Percentiles rank a stretch among this genome's conserved stretches.
Evolutionary conservation across 2,797 vertebrate genomes (phyloP).

Genomic region (Pipistrellus pygmaeus): DNA sequence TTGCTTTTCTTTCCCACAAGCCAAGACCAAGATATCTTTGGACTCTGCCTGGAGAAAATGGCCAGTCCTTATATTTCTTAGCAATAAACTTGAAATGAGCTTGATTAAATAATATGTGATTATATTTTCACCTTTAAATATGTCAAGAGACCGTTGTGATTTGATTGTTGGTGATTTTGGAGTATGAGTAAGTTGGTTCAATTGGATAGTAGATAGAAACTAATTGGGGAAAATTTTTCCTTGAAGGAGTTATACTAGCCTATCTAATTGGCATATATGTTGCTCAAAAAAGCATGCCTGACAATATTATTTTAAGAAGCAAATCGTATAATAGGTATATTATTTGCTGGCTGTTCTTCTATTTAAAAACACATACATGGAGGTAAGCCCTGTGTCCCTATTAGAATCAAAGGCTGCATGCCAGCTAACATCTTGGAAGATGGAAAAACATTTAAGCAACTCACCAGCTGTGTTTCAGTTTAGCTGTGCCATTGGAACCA

Average conservation of each 20-base stretch:
- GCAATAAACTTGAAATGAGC: constrained; percentile 68
- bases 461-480: constrained; percentile 36
- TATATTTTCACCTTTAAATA: constrained; percentile 71
- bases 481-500: neutral
- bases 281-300: constrained; percentile 37
- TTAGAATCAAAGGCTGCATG: neutral
- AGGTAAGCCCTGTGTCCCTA: neutral
- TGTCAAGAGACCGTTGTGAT: constrained; percentile 54
- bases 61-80: constrained; percentile 37
- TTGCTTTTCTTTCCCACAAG: neutral
- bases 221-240: constrained; percentile 51
- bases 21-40: neutral
- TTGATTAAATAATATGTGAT: constrained; percentile 68
- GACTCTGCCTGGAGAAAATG: constrained; percentile 15
- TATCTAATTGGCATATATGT: constrained; percentile 63
- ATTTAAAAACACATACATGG: neutral
- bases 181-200: constrained; percentile 66
- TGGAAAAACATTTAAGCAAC: neutral
- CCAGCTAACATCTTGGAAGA: neutral
- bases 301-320: constrained; percentile 51
- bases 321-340: constrained; percentile 10
- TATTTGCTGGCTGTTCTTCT: neutral
- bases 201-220: constrained; percentile 61
- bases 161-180: constrained; percentile 14
- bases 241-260: constrained; percentile 23